Conservation (phyloP, 2,797 vertebrate genomes). For the Channallabes apus region DNA sequence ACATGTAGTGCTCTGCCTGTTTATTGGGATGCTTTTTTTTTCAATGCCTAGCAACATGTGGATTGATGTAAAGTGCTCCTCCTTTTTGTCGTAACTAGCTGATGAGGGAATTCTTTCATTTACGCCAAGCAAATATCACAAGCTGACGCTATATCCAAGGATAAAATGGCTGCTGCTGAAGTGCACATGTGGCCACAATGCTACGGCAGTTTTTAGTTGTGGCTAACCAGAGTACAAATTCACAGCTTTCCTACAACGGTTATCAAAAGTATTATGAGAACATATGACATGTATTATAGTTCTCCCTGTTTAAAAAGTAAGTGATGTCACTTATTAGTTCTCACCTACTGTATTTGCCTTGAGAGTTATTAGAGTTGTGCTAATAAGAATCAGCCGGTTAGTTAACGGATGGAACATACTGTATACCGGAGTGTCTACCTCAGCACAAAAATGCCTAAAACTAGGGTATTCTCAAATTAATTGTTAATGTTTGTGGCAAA, state of each 20-base stretch:
- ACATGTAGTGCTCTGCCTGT: slow-evolving; percentile 36
- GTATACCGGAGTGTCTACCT: too few relatives aligned
- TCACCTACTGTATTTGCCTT: too few relatives aligned
- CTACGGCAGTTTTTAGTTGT: neutral
- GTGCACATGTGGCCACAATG: slow-evolving; percentile 4
- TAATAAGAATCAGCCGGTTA: too few relatives aligned
- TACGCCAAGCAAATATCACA: slow-evolving; percentile 55
- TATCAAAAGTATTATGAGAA: too few relatives aligned
- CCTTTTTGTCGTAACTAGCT: slow-evolving; percentile 44
- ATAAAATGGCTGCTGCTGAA: slow-evolving; percentile 14
- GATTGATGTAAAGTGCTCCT: slow-evolving; percentile 40
- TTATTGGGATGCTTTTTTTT: slow-evolving; percentile 43
- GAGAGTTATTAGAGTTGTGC: too few relatives aligned
- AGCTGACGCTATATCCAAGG: slow-evolving; percentile 40
- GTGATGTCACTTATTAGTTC: too few relatives aligned
- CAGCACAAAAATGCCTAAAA: too few relatives aligned
- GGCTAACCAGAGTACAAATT: neutral
- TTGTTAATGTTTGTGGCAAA: too few relatives aligned
- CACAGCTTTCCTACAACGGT: neutral
- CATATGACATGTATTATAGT: too few relatives aligned
- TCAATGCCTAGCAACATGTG: slow-evolving; percentile 47
- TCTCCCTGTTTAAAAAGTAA: too few relatives aligned
- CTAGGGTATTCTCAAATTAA: too few relatives aligned
- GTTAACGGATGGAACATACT: too few relatives aligned
- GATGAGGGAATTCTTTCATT: slow-evolving; percentile 52